A percentile compares a stretch with the other conserved stretches of the same genome.
Evolutionary conservation across 2,888 invertebrate species (phyloP).

Genomic region (Brachylomia viminalis): DNA sequence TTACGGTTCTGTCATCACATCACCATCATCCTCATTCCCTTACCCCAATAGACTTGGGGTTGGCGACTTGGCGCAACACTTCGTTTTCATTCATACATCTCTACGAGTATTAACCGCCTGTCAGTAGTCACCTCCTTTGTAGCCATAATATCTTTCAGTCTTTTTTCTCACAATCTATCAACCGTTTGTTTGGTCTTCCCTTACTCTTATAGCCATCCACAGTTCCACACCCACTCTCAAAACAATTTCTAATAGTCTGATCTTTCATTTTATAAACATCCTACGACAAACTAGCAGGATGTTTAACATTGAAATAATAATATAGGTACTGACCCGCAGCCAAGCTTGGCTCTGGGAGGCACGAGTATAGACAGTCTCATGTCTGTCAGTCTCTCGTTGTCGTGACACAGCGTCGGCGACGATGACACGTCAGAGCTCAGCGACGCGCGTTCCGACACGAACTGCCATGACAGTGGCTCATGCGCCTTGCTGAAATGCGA

Average conservation of each 20-base stretch:
- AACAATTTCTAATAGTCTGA: conserved; percentile 15
- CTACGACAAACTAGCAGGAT: neutral
- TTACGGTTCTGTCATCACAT: neutral
- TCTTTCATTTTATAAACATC: conserved; percentile 28
- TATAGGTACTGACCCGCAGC: conserved; percentile 94
- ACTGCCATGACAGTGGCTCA: conserved; percentile 96
- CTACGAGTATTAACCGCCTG: neutral
- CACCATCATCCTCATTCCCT: neutral
- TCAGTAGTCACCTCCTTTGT: conserved; percentile 8
- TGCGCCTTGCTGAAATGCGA: conserved; percentile 91
- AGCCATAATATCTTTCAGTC: neutral
- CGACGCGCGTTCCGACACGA: conserved; percentile 91
- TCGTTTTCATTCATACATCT: neutral
- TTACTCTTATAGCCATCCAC: neutral
- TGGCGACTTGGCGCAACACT: neutral
- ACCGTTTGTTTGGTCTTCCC: conserved; percentile 14
- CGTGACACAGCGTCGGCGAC: conserved; percentile 86
- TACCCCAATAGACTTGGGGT: neutral
- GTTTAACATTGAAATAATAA: conserved; percentile 28
- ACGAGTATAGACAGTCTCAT: conserved; percentile 94
- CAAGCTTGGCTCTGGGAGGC: conserved; percentile 95
- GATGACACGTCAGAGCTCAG: conserved; percentile 90
- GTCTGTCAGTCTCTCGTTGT: conserved; percentile 91
- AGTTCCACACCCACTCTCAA: conserved; percentile 23
- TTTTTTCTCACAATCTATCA: conserved; percentile 4